Base-by-base conservation (phyloP, 2,797 vertebrate species). In the Echeneis naucrates region DNA sequence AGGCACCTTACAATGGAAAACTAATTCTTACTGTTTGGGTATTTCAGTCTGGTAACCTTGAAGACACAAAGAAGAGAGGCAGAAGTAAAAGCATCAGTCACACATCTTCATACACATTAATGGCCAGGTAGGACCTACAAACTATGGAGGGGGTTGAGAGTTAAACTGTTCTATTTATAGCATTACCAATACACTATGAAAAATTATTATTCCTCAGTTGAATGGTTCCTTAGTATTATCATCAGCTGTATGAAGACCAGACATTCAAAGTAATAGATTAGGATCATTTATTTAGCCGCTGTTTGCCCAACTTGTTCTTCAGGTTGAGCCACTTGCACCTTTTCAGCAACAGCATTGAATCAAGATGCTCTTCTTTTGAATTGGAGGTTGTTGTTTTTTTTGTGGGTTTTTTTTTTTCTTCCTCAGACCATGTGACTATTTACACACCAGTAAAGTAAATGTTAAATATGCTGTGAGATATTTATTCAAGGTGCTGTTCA, bases 81-180 rank as follows among this genome's bases (percentile, higher is more conserved):
- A 95, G 94, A 89, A 95, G 92, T 89, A 97, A 95, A 86, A 95
- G 87, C 80, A 90, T 94, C 80, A 93, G 91, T 44, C 95, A 95
- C 87, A 53, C 89, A 1, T 95, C 96, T 23, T 90, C 92, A 8
- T 88, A 86, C 30, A 60, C 78, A 17, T 12, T 91, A 26, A 94
- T 94, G 69, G 97, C 98, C 89, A 95, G 96, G 97, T 98, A 94
- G 88, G 89, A 64, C 11, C 16, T 27, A n/a, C 45, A 76, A 27
- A 44, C 19, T 68, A 26, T 17, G 14, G 33, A 50, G 32, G 26
- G 16, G 23, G 19, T 40, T 52, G 10, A 30, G 13, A 7, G 2
- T 30, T 1, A n/a, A 17, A 32, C 19, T 52, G 27, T 17, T 21
- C 47, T 24, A 27, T 14, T 27, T 1, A 14, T 6, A 26, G 23